Evolutionary conservation across 2,797 vertebrate genomes (phyloP).

Genomic region (Falco biarmicus): DNA sequence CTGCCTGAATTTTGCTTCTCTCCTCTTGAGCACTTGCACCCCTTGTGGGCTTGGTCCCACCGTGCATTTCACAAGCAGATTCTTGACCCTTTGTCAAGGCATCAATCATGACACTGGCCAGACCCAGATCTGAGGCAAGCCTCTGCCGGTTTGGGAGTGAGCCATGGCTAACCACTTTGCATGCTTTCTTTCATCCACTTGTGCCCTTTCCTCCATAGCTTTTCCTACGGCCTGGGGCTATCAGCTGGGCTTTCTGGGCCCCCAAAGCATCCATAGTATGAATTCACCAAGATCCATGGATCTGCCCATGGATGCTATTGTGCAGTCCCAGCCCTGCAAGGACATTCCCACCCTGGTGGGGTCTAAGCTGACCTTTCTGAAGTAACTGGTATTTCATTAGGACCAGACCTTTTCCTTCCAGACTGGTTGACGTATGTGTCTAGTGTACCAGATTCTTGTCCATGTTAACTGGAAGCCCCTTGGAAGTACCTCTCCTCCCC

Average conservation of each 20-base stretch:
- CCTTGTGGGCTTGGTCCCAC: not conserved
- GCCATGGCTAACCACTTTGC: not conserved
- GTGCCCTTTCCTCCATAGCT: not conserved
- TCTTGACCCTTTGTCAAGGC: not conserved
- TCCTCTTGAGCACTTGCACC: accelerated
- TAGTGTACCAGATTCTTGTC: not conserved
- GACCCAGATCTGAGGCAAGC: not conserved
- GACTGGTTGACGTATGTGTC: not conserved
- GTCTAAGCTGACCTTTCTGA: not conserved
- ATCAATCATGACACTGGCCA: accelerated
- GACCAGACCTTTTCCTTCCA: not conserved
- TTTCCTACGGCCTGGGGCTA: not conserved
- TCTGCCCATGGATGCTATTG: not conserved
- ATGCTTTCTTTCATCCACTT: not conserved
- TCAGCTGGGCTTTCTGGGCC: not conserved
- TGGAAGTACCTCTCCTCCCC: not conserved
- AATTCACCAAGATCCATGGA: not conserved
- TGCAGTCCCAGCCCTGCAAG: not conserved
- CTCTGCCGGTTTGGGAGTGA: not conserved
- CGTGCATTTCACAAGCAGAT: not conserved
- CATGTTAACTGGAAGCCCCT: not conserved
- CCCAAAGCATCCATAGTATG: not conserved
- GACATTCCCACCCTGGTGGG: not conserved
- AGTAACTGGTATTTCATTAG: not conserved
- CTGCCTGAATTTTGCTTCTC: not conserved